Percentiles rank a stretch among this genome's conserved stretches.
phyloP scores from a whole-genome alignment of 2,113 vertebrate species.

The Acrocephalus arundinaceus region DNA sequence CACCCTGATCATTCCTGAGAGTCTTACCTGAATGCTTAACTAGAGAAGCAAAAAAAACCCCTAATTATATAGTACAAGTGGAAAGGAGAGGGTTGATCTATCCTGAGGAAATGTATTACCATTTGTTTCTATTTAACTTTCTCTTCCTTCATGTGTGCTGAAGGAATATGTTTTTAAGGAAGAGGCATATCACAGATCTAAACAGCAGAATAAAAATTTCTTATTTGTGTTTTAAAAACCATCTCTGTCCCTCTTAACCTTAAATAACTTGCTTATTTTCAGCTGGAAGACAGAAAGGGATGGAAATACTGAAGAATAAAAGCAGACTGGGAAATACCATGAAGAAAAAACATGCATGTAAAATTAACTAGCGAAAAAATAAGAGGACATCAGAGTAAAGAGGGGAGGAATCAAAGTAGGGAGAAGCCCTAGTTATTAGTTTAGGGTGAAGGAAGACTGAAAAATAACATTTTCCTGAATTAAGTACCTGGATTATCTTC shows the following conservation, averaged over 20 bases:
- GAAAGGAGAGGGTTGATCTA: not conserved
- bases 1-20: not conserved
- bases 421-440: not conserved
- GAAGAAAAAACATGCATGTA: not conserved
- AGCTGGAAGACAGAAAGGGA: not conserved
- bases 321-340: not conserved
- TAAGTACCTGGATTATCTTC: slow-evolving; percentile 92
- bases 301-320: not conserved
- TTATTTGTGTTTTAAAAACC: not conserved
- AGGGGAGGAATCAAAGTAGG: not conserved
- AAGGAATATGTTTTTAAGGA: not conserved
- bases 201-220: not conserved
- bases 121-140: not conserved
- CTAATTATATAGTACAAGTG: not conserved
- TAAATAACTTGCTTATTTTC: not conserved
- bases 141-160: not conserved
- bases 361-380: not conserved
- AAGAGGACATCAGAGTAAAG: not conserved
- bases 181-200: not conserved
- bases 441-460: not conserved
- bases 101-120: not conserved
- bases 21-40: not conserved
- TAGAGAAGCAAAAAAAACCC: not conserved
- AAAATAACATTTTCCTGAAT: not conserved
- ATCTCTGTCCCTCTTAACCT: not conserved